These are phyloP conservation scores for Lithobates pipiens DNA, from an alignment of 2,797 vertebrate species.

Conservation along the genomic window DNA sequence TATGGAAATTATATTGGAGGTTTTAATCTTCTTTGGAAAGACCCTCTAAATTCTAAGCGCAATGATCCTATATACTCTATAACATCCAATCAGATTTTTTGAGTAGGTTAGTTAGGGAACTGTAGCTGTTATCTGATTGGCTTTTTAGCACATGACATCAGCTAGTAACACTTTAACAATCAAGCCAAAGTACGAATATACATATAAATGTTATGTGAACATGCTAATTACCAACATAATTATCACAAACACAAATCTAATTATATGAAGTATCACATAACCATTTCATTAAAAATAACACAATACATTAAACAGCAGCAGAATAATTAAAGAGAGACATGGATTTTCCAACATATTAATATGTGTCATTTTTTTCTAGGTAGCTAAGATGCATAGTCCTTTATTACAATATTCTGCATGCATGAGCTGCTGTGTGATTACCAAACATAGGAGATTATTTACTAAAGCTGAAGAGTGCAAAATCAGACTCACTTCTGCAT, in stretches of 20 bases:
- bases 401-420: slow-evolving; percentile 25
- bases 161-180: too few relatives aligned
- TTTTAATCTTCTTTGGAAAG: too few relatives aligned
- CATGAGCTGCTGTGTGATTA: slow-evolving; percentile 30
- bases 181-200: background rate
- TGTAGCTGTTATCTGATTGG: too few relatives aligned
- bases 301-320: slow-evolving; percentile 37
- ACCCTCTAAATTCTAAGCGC: too few relatives aligned
- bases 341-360: slow-evolving; percentile 23
- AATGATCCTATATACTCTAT: too few relatives aligned
- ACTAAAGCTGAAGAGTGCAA: too few relatives aligned
- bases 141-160: too few relatives aligned
- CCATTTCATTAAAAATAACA: slow-evolving; percentile 38
- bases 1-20: too few relatives aligned
- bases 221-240: slow-evolving; percentile 35
- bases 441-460: background rate
- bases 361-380: slow-evolving; percentile 8
- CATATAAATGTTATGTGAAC: slow-evolving; percentile 12
- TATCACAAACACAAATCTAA: slow-evolving; percentile 28
- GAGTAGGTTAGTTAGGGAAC: too few relatives aligned
- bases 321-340: slow-evolving; percentile 1
- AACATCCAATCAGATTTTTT: too few relatives aligned
- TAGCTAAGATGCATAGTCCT: background rate
- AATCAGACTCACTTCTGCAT: too few relatives aligned
- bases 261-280: slow-evolving; percentile 12